phyloP scores from a whole-genome alignment of 2,113 vertebrate genomes.

The Picathartes gymnocephalus region DNA sequence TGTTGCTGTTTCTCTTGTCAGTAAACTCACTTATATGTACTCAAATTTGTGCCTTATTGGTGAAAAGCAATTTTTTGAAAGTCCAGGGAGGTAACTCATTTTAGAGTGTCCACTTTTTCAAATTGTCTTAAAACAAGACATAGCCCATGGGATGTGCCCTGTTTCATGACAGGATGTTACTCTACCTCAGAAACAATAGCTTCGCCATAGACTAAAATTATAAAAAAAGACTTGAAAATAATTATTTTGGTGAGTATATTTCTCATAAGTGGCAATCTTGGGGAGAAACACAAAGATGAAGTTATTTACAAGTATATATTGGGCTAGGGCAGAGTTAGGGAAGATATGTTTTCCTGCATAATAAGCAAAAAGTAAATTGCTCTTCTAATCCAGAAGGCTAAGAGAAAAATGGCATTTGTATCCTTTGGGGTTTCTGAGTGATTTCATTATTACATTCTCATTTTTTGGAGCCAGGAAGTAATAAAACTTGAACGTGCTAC shows the following conservation, averaged over 20 bases:
- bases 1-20: neutral
- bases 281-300: neutral
- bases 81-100: neutral
- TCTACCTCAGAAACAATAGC: neutral
- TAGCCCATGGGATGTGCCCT: neutral
- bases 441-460: neutral
- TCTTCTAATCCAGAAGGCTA: neutral
- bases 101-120: neutral
- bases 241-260: neutral
- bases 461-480: neutral
- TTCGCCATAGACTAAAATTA: neutral
- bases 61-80: neutral
- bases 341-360: neutral
- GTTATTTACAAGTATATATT: constrained; percentile 1
- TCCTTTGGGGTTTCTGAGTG: neutral
- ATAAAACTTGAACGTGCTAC: neutral
- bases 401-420: constrained; percentile 4
- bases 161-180: neutral
- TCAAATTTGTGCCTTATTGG: neutral
- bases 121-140: neutral
- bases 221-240: neutral
- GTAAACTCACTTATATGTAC: neutral
- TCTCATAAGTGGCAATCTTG: neutral
- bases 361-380: neutral
- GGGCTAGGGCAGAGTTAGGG: neutral